Percentiles rank a stretch among this genome's conserved stretches.
These are phyloP conservation scores for Phyllostomus hastatus DNA, from an alignment of 2,113 vertebrate genomes.

Conservation along the genomic window DNA sequence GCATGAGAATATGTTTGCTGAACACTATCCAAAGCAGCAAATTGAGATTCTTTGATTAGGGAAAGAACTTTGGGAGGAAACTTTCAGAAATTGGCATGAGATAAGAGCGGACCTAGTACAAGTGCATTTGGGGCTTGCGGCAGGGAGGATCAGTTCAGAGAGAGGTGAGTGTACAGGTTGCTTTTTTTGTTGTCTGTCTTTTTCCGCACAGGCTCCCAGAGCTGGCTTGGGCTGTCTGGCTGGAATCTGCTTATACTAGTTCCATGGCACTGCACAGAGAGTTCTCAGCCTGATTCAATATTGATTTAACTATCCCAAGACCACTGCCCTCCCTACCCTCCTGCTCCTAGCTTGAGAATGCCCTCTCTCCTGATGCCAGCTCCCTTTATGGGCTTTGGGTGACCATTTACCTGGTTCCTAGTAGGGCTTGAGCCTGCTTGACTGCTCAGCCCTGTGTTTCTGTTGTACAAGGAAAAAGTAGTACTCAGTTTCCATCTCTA, in stretches of 20 bases:
- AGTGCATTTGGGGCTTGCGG: background rate
- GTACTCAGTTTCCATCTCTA: background rate
- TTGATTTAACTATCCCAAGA: constrained; percentile 50
- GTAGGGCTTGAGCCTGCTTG: background rate
- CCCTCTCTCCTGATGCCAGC: constrained; percentile 41
- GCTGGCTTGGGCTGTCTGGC: constrained; percentile 55
- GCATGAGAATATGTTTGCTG: background rate
- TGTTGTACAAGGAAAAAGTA: background rate
- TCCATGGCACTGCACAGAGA: constrained; percentile 11
- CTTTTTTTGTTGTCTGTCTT: constrained; percentile 14
- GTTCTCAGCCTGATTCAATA: constrained; percentile 48
- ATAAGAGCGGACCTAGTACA: background rate
- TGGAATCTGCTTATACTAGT: constrained; percentile 56
- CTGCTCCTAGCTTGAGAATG: background rate
- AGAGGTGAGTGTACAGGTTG: background rate
- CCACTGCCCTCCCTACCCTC: background rate
- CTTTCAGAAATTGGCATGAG: background rate
- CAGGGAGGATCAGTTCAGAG: background rate
- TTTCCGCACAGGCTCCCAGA: constrained; percentile 27
- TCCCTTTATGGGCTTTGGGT: background rate
- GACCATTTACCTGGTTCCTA: constrained; percentile 16
- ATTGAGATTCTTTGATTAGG: constrained; percentile 21
- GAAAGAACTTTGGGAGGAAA: constrained; percentile 8
- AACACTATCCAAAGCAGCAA: background rate
- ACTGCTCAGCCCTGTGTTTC: background rate